phyloP scores from a whole-genome alignment of 2,888 invertebrate species.

The Protodeltote pygarga region DNA sequence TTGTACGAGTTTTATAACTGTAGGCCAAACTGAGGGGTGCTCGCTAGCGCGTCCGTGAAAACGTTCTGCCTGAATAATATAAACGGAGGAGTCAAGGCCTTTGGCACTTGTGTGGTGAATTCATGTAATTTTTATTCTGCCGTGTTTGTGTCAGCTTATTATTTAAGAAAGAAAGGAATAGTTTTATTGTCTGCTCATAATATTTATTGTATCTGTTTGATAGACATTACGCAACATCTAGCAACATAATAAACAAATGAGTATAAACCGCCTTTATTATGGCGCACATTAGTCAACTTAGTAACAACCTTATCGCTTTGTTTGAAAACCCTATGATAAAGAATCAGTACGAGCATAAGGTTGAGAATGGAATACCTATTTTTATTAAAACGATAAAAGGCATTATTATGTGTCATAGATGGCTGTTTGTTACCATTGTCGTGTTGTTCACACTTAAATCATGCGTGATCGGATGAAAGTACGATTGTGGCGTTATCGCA shows the following conservation, averaged over 20 bases:
- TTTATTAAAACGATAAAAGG: constrained; percentile 23
- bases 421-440: constrained; percentile 65
- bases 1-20: constrained; percentile 27
- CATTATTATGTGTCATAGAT: constrained; percentile 33
- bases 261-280: too few relatives aligned
- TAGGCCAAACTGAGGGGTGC: constrained; percentile 21
- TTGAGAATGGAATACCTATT: neutral
- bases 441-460: constrained; percentile 78
- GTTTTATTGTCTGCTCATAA: too few relatives aligned
- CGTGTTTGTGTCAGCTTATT: too few relatives aligned
- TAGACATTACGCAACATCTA: too few relatives aligned
- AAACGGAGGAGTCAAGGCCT: constrained; percentile 29
- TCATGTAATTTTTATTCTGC: neutral
- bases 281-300: neutral
- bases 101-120: constrained; percentile 4
- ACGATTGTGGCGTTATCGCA: constrained; percentile 72
- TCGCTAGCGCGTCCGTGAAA: constrained; percentile 24
- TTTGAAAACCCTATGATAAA: neutral
- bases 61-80: constrained; percentile 21
- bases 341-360: neutral
- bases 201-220: too few relatives aligned
- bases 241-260: too few relatives aligned
- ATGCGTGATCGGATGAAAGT: constrained; percentile 82
- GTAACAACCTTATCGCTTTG: neutral
- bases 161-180: too few relatives aligned